Percentiles rank a stretch among this genome's conserved stretches.
Conservation (phyloP, 2,113 vertebrate species). For the Oryzias javanicus region DNA sequence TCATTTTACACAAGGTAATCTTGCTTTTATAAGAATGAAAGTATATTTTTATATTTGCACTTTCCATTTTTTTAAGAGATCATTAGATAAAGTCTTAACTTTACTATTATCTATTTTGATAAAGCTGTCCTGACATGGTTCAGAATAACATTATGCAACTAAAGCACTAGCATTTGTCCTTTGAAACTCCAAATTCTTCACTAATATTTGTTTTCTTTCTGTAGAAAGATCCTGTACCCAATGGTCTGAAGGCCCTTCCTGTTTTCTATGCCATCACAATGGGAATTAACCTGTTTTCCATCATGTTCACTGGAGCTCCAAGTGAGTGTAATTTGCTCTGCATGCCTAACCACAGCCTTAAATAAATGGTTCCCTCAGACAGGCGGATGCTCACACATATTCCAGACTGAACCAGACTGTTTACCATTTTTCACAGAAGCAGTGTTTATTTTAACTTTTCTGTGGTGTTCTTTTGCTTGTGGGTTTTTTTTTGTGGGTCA, state of each 20-base stretch:
- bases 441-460: constrained; percentile 72
- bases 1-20: constrained; percentile 93
- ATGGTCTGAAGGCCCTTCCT: constrained; percentile 89
- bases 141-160: no score
- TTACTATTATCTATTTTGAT: neutral
- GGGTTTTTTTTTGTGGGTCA: constrained; percentile 66
- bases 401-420: constrained; percentile 62
- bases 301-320: constrained; percentile 90
- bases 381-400: constrained; percentile 60
- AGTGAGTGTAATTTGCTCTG: constrained; percentile 82
- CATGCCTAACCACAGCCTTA: constrained; percentile 57
- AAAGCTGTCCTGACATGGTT: no score
- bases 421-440: constrained; percentile 63
- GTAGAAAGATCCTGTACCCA: constrained; percentile 92
- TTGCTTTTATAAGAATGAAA: neutral
- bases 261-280: constrained; percentile 93
- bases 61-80: neutral
- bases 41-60: neutral
- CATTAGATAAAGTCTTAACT: constrained; percentile 4
- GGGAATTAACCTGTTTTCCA: constrained; percentile 95
- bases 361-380: constrained; percentile 68
- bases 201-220: constrained; percentile 29
- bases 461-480: constrained; percentile 61
- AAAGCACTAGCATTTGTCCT: constrained; percentile 9
- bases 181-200: constrained; percentile 13